These are phyloP conservation scores for Calephelis virginiensis DNA, from an alignment of 1,140 invertebrate species.

Conservation along the genomic window DNA sequence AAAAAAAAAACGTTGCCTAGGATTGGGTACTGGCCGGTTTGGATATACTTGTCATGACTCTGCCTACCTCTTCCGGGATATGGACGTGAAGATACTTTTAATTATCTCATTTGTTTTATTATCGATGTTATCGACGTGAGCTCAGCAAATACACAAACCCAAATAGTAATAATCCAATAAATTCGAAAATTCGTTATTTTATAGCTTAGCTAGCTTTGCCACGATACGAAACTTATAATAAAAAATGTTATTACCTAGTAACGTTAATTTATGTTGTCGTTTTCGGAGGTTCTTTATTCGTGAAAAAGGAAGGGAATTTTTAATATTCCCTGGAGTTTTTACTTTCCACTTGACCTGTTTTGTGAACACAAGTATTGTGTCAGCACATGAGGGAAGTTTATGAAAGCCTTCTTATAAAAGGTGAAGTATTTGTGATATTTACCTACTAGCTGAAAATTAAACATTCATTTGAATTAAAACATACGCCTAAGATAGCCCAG, in stretches of 20 bases:
- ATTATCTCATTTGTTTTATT: background rate
- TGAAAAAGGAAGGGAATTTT: background rate
- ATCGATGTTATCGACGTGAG: background rate
- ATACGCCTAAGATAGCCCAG: too few species aligned
- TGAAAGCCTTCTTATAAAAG: background rate
- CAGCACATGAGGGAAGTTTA: background rate
- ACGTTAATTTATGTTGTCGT: slow-evolving; percentile 9
- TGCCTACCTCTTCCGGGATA: too few species aligned
- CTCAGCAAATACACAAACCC: background rate
- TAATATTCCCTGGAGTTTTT: background rate
- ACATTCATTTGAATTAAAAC: too few species aligned
- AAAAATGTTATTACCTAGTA: slow-evolving; percentile 7
- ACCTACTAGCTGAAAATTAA: too few species aligned
- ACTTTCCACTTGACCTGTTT: background rate
- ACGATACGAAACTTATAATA: background rate
- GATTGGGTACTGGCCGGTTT: too few species aligned
- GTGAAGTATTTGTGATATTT: background rate
- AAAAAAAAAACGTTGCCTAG: too few species aligned
- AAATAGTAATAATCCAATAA: slow-evolving; percentile 3
- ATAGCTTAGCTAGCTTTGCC: slow-evolving; percentile 5
- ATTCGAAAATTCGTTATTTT: slow-evolving; percentile 5
- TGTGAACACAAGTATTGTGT: background rate
- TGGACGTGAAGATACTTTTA: too few species aligned
- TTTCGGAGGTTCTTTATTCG: background rate
- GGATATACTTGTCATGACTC: too few species aligned